These are phyloP conservation scores for Selenia dentaria DNA, from an alignment of 2,888 invertebrate species.

Conservation along the genomic window DNA sequence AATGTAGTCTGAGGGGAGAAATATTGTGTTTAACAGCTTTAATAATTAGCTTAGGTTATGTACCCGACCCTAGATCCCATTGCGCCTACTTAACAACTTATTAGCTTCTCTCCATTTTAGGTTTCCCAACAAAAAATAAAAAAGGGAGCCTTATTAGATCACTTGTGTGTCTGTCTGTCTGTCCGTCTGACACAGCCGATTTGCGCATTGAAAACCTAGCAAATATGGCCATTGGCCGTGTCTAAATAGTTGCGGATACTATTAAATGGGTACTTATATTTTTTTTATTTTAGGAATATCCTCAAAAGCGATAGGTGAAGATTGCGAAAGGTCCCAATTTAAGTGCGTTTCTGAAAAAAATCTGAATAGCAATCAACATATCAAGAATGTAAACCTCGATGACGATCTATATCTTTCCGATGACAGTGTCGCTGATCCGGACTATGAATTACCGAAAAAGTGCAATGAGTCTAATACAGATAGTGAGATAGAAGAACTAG, in stretches of 20 bases:
- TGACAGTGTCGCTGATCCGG: constrained; percentile 9
- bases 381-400: constrained; percentile 6
- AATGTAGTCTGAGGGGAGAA: too few species aligned
- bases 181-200: constrained; percentile 24
- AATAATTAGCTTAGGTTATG: too few species aligned
- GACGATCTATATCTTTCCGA: constrained; percentile 8
- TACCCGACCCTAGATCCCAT: background rate
- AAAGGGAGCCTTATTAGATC: constrained; percentile 6
- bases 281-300: constrained; percentile 8
- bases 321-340: constrained; percentile 3
- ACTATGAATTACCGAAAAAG: constrained; percentile 7
- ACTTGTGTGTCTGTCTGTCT: background rate
- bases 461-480: constrained; percentile 7
- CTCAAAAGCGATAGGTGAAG: constrained; percentile 4
- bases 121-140: constrained; percentile 5
- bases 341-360: constrained; percentile 6
- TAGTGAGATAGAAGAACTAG: constrained; percentile 9
- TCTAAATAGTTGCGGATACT: constrained; percentile 1
- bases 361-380: constrained; percentile 5
- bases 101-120: constrained; percentile 3
- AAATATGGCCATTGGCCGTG: background rate
- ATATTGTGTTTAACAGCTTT: too few species aligned
- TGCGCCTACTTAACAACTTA: constrained; percentile 1
- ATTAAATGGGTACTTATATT: constrained; percentile 1
- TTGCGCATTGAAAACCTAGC: constrained; percentile 2